Evolutionary conservation across 2,888 invertebrate species (phyloP), one percentile per base, ranked within the genome.

Genomic region (Drosophila anomalata): DNA sequence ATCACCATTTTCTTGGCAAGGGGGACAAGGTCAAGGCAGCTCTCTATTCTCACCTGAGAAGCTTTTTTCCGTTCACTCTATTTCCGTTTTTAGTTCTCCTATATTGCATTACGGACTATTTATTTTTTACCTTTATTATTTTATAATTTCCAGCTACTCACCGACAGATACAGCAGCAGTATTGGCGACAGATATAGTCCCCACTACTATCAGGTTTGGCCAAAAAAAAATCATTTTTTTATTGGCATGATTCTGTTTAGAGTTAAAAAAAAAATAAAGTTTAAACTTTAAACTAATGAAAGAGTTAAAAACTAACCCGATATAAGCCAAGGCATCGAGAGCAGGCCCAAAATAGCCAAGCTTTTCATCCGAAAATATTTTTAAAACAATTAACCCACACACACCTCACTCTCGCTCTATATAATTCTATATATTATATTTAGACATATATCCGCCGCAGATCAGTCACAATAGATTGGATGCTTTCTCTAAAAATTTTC

Each of bases 121-220:
- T 50, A 44, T 24, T 11, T 22, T 0, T 51, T 17, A 4, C 22
- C 46, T 2, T 53, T 53, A 42, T 47, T 3, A 26, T 8, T 29
- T 53, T 31, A 2, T 41, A 12, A 12, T 57, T 36, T 85, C 61
- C 81, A 85, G 85, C 84, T 88, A 46, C 54, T 57, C 61, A 78
- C 69, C 63, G 89, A 87, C 80, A 88, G 87, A 78, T 89, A 89
- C 77, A 88, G 74, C 77, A 89, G 79, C 89, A 87, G 76, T 68
- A 90, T 89, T 72, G 89, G 89, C 61, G 89, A 89, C 73, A 88
- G 88, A 83, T 89, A 89, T 80, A 89, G 84, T 77, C 79, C 88
- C 12, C 76, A 81, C 69, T 89, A 89, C 71, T 87, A 89, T 84
- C 83, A 89, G 89, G 89, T 89, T 89, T 83, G 88, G n/a, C n/a